Percentiles rank a stretch among this genome's conserved stretches.
Conservation (phyloP, 2,113 vertebrate species). For the Zosterops hypoxanthus region DNA sequence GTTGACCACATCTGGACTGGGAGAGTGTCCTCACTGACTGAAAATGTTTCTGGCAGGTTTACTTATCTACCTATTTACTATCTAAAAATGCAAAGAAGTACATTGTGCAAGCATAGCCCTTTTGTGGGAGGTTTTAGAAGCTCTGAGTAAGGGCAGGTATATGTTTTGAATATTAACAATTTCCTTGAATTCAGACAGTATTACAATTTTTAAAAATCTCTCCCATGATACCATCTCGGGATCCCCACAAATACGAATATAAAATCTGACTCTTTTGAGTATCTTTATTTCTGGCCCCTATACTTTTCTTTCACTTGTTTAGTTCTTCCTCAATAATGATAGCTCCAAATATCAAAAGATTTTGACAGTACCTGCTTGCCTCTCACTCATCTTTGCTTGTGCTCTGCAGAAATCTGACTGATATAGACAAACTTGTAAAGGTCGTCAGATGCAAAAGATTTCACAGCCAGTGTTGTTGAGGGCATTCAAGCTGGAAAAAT, state of each 20-base stretch:
- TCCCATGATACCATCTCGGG: background rate
- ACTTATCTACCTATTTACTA: background rate
- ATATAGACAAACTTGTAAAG: background rate
- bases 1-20: background rate
- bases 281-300: background rate
- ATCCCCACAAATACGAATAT: background rate
- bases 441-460: background rate
- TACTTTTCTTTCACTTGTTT: background rate
- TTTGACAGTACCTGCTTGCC: background rate
- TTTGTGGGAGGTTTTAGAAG: background rate
- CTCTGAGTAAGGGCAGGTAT: background rate
- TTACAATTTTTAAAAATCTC: background rate
- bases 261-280: background rate
- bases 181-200: background rate
- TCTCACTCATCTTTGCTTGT: background rate
- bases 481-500: background rate
- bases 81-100: background rate
- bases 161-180: background rate
- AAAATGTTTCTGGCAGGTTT: background rate
- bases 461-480: background rate
- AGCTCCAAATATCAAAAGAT: background rate
- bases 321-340: background rate
- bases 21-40: background rate
- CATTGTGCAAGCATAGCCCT: background rate
- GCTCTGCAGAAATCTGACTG: background rate